phyloP scores from a whole-genome alignment of 2,888 invertebrate genomes.

The Leptinotarsa rubiginosa region DNA sequence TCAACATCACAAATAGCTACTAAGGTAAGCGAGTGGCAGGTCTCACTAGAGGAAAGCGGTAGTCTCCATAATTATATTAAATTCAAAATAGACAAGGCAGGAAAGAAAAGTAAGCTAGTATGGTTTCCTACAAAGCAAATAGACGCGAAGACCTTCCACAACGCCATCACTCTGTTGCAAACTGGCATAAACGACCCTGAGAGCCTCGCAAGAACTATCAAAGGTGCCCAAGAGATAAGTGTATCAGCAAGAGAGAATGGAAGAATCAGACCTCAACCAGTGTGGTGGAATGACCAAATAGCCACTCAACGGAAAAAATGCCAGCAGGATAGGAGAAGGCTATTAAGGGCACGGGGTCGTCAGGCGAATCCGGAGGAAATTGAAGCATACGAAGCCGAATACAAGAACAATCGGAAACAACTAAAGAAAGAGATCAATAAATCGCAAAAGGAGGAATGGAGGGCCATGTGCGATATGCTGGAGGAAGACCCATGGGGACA shows the following conservation, averaged over 20 bases:
- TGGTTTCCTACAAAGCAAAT: not conserved
- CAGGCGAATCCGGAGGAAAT: not conserved
- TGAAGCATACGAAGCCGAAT: not conserved
- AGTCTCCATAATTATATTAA: not conserved
- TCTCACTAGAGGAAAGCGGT: not conserved
- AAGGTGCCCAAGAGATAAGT: not conserved
- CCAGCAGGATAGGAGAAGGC: not conserved
- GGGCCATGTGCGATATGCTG: too few relatives aligned
- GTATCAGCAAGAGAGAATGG: not conserved
- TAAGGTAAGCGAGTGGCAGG: not conserved
- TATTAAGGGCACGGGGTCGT: not conserved
- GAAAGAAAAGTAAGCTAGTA: not conserved
- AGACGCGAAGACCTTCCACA: not conserved
- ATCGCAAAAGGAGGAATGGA: too few relatives aligned
- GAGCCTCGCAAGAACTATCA: not conserved
- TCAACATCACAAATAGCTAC: not conserved
- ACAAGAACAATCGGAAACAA: too few relatives aligned
- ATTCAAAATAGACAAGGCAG: not conserved
- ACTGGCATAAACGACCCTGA: not conserved
- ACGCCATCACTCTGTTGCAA: not conserved
- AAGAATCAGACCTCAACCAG: not conserved
- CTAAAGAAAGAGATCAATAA: too few relatives aligned
- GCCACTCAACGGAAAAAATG: not conserved
- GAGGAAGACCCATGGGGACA: too few relatives aligned
- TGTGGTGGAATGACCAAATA: not conserved